These are phyloP conservation scores for Drosophila cyrtoloma DNA, from an alignment of 2,888 invertebrate species.

Conservation along the genomic window DNA sequence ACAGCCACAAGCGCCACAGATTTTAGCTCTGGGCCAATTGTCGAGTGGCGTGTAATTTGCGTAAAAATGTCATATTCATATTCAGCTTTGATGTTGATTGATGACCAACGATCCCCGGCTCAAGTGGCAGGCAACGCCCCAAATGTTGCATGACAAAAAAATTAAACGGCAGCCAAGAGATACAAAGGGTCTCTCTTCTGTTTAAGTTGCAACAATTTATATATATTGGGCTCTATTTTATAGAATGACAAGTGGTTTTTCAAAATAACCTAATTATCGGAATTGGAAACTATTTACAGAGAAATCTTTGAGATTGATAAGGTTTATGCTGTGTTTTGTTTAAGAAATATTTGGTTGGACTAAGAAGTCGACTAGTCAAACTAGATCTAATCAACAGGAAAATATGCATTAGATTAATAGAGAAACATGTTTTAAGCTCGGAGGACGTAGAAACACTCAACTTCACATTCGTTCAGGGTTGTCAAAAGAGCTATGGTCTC, in stretches of 20 bases:
- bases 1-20: conserved; percentile 30
- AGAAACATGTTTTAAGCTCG: not conserved
- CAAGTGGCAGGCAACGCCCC: conserved; percentile 59
- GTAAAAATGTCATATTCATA: conserved; percentile 82
- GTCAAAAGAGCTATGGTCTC: no score
- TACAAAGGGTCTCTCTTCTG: not conserved
- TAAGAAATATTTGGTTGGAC: not conserved
- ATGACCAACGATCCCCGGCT: conserved; percentile 49
- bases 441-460: not conserved
- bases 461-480: not conserved
- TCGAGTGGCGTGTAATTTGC: conserved; percentile 82
- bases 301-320: not conserved
- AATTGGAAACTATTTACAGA: not conserved
- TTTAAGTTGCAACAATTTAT: conserved; percentile 2
- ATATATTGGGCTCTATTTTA: not conserved
- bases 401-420: not conserved
- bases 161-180: not conserved
- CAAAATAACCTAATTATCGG: not conserved
- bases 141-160: conserved; percentile 32
- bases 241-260: not conserved
- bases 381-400: not conserved
- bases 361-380: not conserved
- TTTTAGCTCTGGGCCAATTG: conserved; percentile 66
- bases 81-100: conserved; percentile 74
- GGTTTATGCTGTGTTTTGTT: not conserved